These are phyloP conservation scores for Cylindroiulus punctatus DNA, from an alignment of 2,888 invertebrate species.

Conservation along the genomic window DNA sequence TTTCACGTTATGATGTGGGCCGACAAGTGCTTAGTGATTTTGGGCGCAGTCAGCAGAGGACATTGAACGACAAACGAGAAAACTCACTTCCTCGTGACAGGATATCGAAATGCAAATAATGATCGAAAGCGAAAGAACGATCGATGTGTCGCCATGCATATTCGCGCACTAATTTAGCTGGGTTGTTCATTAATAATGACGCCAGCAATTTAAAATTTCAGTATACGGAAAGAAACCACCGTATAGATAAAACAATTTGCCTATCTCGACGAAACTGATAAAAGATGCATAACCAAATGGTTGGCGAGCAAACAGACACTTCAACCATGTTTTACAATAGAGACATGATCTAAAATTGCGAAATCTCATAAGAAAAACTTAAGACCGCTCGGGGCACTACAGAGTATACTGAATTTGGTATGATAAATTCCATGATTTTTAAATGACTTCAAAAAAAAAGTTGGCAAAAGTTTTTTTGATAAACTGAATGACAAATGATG, in stretches of 20 bases:
- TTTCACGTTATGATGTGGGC: background rate
- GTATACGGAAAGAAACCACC: background rate
- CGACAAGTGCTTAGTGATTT: background rate
- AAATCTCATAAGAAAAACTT: too few species aligned
- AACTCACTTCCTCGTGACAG: background rate
- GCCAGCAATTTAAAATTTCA: background rate
- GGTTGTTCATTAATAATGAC: background rate
- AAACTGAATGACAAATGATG: too few species aligned
- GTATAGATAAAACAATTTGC: background rate
- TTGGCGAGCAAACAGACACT: too few species aligned
- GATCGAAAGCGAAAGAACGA: background rate
- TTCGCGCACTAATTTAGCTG: background rate
- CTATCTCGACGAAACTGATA: background rate
- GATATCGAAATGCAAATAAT: constrained; percentile 25
- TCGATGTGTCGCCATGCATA: background rate
- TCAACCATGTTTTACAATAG: too few species aligned
- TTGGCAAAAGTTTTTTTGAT: too few species aligned
- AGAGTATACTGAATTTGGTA: too few species aligned
- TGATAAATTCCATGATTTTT: too few species aligned
- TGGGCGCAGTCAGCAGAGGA: background rate
- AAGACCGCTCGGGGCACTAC: too few species aligned
- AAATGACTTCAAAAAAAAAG: too few species aligned
- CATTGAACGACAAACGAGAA: constrained; percentile 24
- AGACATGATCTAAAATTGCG: too few species aligned
- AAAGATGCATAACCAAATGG: background rate